These are phyloP conservation scores for Leptopilina syphax DNA, from an alignment of 2,888 invertebrate species.

Conservation along the genomic window DNA sequence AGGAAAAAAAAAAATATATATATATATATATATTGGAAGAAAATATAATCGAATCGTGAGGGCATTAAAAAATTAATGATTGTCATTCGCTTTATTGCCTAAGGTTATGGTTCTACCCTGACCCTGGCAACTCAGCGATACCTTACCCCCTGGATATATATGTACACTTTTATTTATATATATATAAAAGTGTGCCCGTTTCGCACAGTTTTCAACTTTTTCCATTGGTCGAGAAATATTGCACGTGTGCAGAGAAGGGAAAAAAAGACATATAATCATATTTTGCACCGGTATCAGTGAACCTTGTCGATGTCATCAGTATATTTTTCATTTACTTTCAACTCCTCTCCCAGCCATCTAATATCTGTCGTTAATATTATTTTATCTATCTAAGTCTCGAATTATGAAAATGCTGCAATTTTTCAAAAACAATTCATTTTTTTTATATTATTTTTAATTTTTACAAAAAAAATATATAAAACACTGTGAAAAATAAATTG, in stretches of 20 bases:
- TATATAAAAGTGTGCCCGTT: constrained; percentile 46
- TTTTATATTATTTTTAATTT: no score
- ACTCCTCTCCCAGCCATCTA: background rate
- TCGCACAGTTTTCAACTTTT: constrained; percentile 13
- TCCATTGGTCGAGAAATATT: constrained; percentile 4
- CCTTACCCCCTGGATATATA: constrained; percentile 41
- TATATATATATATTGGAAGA: background rate
- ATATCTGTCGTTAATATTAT: no score
- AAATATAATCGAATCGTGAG: background rate
- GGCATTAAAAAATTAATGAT: constrained; percentile 46
- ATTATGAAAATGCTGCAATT: no score
- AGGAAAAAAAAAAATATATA: background rate
- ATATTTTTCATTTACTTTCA: background rate
- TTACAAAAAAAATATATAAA: no score
- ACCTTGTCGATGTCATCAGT: constrained; percentile 9
- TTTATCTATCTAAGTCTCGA: no score
- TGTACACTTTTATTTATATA: no score
- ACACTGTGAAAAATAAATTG: no score
- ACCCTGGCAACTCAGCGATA: constrained; percentile 54
- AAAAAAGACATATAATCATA: constrained; percentile 33
- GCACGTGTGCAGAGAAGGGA: background rate
- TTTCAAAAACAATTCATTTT: no score
- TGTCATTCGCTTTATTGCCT: constrained; percentile 50
- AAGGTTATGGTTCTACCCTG: constrained; percentile 63
- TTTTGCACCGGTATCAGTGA: constrained; percentile 16